Conservation (phyloP, 2,888 invertebrate species). For the Caenorhabditis afra region DNA sequence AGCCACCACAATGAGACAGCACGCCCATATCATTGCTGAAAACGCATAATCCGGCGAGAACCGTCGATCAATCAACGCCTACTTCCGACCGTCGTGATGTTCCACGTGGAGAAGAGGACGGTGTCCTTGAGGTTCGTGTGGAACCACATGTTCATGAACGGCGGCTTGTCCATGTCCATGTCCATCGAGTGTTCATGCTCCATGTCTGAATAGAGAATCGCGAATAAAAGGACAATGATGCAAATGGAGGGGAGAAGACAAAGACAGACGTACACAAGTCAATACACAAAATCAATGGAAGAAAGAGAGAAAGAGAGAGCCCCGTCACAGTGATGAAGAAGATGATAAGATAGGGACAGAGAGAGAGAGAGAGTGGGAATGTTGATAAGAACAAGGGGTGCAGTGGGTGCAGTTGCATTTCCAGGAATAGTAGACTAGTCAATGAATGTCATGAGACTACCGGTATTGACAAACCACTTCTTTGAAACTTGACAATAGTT, state of each 20-base stretch:
- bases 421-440: too few species aligned
- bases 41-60: too few species aligned
- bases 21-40: constrained; percentile 74
- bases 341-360: neutral
- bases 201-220: constrained; percentile 21
- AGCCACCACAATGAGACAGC: constrained; percentile 68
- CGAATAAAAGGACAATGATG: neutral
- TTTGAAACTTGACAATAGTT: too few species aligned
- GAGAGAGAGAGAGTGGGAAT: constrained; percentile 18
- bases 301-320: constrained; percentile 11
- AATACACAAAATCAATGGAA: constrained; percentile 18
- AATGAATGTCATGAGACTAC: too few species aligned
- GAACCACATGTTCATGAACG: constrained; percentile 79
- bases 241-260: neutral
- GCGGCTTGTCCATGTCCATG: constrained; percentile 40
- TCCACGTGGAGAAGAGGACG: constrained; percentile 77
- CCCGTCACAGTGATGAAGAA: too few species aligned
- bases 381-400: too few species aligned
- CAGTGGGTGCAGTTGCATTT: too few species aligned
- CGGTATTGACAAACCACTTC: too few species aligned
- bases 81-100: constrained; percentile 72
- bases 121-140: constrained; percentile 76
- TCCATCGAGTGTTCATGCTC: constrained; percentile 20
- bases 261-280: neutral
- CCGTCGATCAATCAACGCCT: constrained; percentile 23